Evolutionary conservation across 2,888 invertebrate genomes (phyloP).

Genomic region (Leucophenga montana): DNA sequence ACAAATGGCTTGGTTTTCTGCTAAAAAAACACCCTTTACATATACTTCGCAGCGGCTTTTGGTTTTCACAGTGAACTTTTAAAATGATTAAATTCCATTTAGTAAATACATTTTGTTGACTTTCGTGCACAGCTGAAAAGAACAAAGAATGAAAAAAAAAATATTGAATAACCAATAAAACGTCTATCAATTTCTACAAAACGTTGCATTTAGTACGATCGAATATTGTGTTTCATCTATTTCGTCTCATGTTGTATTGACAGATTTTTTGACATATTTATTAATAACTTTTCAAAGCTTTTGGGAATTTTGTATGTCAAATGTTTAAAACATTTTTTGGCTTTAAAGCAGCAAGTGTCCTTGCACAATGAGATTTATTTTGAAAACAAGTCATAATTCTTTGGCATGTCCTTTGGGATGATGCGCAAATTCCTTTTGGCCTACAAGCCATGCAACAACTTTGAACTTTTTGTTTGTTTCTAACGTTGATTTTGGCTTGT

Average conservation of each 20-base stretch:
- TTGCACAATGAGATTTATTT: neutral
- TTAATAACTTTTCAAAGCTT: slow-evolving; percentile 24
- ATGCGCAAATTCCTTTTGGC: too few relatives aligned
- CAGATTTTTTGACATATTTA: slow-evolving; percentile 30
- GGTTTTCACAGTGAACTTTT: slow-evolving; percentile 47
- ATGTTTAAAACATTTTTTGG: too few relatives aligned
- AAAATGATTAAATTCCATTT: slow-evolving; percentile 61
- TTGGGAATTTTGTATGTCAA: too few relatives aligned
- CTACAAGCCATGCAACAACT: too few relatives aligned
- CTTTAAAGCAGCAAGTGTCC: neutral
- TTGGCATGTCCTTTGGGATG: too few relatives aligned
- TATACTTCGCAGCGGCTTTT: slow-evolving; percentile 46
- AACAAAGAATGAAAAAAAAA: too few relatives aligned
- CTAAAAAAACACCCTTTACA: too few relatives aligned
- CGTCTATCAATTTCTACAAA: neutral
- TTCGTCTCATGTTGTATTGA: slow-evolving; percentile 41
- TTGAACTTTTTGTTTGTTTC: too few relatives aligned
- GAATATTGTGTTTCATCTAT: slow-evolving; percentile 31
- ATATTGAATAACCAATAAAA: too few relatives aligned
- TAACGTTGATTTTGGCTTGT: neutral
- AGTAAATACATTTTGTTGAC: slow-evolving; percentile 42
- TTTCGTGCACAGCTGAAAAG: slow-evolving; percentile 8
- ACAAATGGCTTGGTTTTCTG: too few relatives aligned
- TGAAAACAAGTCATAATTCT: too few relatives aligned
- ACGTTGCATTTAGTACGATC: neutral